Evolutionary conservation across 2,113 vertebrate species (phyloP).

Genomic region (Brachyistius frenatus): DNA sequence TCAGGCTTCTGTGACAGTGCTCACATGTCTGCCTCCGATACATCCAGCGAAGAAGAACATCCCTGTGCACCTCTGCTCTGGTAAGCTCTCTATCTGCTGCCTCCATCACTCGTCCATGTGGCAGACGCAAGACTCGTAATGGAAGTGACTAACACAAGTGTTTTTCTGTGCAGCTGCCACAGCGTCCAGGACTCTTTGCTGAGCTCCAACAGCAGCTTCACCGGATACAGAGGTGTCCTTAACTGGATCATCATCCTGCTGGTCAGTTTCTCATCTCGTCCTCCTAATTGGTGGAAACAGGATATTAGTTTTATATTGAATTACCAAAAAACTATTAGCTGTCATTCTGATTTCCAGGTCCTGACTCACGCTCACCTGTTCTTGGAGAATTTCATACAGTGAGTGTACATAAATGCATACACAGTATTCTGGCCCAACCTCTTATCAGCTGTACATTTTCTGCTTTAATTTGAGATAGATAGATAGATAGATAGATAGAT

Average conservation of each 20-base stretch:
- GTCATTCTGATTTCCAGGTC: constrained; percentile 52
- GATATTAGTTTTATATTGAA: too few species aligned
- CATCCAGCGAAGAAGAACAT: constrained; percentile 29
- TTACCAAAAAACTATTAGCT: too few species aligned
- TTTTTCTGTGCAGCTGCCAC: constrained; percentile 68
- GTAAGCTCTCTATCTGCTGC: constrained; percentile 24
- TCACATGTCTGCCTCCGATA: background rate
- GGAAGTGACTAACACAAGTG: background rate
- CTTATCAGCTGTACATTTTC: too few species aligned
- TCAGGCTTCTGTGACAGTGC: background rate
- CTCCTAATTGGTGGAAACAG: background rate
- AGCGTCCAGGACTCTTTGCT: constrained; percentile 74
- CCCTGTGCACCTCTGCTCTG: constrained; percentile 52
- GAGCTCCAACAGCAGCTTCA: constrained; percentile 79
- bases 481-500: too few species aligned
- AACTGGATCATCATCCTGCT: constrained; percentile 81
- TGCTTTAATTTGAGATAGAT: too few species aligned
- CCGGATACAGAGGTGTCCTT: constrained; percentile 75
- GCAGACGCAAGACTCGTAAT: too few species aligned
- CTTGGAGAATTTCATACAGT: constrained; percentile 78
- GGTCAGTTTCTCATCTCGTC: constrained; percentile 46
- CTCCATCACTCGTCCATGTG: background rate
- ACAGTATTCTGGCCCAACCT: too few species aligned
- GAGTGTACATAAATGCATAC: constrained; percentile 35
- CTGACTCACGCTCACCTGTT: constrained; percentile 76